These are phyloP conservation scores for Watsonalla cultraria DNA, from an alignment of 2,888 invertebrate genomes.

Conservation along the genomic window DNA sequence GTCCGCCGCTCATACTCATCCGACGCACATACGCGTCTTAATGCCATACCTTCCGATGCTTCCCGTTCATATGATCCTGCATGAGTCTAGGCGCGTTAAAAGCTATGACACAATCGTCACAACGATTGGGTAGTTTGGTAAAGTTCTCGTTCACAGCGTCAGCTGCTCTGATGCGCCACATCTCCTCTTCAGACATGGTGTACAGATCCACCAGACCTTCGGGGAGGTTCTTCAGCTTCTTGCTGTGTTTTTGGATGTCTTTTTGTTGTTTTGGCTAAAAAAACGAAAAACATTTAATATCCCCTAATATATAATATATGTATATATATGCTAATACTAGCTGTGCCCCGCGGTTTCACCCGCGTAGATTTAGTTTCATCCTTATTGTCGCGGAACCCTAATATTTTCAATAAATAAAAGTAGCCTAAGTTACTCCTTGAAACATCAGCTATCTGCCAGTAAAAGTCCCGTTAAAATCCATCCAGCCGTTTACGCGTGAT, in stretches of 20 bases:
- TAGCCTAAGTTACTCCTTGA: too few relatives aligned
- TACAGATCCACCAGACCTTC: constrained; percentile 45
- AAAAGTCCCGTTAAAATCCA: too few relatives aligned
- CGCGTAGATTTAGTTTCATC: too few relatives aligned
- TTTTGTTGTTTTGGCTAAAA: constrained; percentile 9
- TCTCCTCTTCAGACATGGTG: constrained; percentile 51
- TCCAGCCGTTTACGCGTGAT: too few relatives aligned
- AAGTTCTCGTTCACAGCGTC: constrained; percentile 47
- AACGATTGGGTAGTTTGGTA: constrained; percentile 39
- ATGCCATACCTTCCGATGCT: constrained; percentile 46
- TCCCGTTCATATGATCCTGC: constrained; percentile 45
- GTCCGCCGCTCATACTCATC: too few relatives aligned
- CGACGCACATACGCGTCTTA: not conserved
- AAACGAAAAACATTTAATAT: not conserved
- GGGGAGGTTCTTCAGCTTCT: constrained; percentile 53
- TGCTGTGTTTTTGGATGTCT: constrained; percentile 6
- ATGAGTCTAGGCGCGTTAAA: constrained; percentile 52
- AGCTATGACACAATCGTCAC: constrained; percentile 42
- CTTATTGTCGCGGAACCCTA: too few relatives aligned
- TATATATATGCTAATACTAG: too few relatives aligned
- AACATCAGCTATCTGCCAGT: too few relatives aligned
- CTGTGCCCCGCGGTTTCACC: too few relatives aligned
- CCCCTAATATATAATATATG: too few relatives aligned
- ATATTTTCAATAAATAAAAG: too few relatives aligned
- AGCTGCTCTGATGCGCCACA: constrained; percentile 41